These are phyloP conservation scores for Megalops atlanticus DNA, from an alignment of 2,113 vertebrate species.

Conservation along the genomic window DNA sequence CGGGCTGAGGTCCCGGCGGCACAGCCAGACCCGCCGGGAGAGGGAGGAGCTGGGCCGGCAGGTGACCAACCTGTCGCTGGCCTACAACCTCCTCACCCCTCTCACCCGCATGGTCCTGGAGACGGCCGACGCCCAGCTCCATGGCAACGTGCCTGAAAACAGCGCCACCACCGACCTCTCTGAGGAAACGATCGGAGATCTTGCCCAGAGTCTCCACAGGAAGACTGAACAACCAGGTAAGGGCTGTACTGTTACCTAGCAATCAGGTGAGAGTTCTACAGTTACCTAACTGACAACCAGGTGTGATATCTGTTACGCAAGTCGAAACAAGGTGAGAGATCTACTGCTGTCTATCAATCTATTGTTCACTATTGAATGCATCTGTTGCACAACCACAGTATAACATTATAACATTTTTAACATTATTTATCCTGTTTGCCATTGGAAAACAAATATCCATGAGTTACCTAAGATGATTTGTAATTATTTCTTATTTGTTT, in stretches of 20 bases:
- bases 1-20: conserved; percentile 71
- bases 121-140: conserved; percentile 52
- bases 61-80: conserved; percentile 77
- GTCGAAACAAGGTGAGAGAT: no score
- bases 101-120: conserved; percentile 82
- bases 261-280: conserved; percentile 50
- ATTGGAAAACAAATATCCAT: no score
- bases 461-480: no score
- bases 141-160: conserved; percentile 23
- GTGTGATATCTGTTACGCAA: no score
- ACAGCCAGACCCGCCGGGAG: conserved; percentile 69
- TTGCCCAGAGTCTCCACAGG: conserved; percentile 38
- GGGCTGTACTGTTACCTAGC: conserved; percentile 37
- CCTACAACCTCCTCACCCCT: conserved; percentile 83
- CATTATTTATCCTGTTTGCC: no score
- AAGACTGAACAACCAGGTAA: conserved; percentile 35
- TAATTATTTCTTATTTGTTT: no score
- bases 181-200: conserved; percentile 20
- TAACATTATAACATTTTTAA: no score
- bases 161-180: background rate
- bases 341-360: no score
- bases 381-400: no score
- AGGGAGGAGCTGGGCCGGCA: conserved; percentile 68
- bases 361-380: no score
- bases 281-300: no score